Base-by-base conservation (phyloP, 2,888 invertebrate genomes). In the Sinhomidia bicolor region DNA sequence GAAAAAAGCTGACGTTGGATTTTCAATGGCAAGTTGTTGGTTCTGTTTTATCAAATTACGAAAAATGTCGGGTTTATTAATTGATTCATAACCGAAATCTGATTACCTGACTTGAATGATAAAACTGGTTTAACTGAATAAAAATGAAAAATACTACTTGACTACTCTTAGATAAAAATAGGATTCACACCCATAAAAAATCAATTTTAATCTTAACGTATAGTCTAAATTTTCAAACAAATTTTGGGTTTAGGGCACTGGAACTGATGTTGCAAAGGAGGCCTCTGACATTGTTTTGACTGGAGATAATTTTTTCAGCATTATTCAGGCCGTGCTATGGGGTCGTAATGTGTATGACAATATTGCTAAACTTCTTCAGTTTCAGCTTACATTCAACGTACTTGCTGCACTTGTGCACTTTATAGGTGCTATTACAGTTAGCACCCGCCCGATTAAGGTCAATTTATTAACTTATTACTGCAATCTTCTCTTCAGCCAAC, bases 321-420 rank as follows among this genome's bases (percentile, higher is more conserved):
- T 99, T 94, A 99, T 99, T 92, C 99, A 99, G 94, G 99, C 99
- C 90, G 99, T 99, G 92, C 99, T 99, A 98, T 99, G 99, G 99
- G 99, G 99, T 90, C 96, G 99, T 92, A 99, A 99, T 94, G 99
- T 99, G 83, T 99, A 99, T 94, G 99, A 99, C 95, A 98, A 98
- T 94, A 99, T 99, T 94, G 99, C 99, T 91, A 99, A 99, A 95
- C 99, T 99, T 95, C 95, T 99, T 93, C 99, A 99, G 95, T 99
- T 99, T 95, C 99, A 99, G 95, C 95, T 99, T 93, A 99, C 99
- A 90, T 99, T 99, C 93, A 99, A 99, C 94, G 97, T 99, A 92
- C 99, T 99, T 92, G 99, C 99, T 93, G 99, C 99, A 93, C 97
- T 99, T 93, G 99, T 99, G 91, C 99, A 99, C 93, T 99, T 99